Evolutionary conservation across 2,113 vertebrate species (phyloP).

Genomic region (Perca flavescens): DNA sequence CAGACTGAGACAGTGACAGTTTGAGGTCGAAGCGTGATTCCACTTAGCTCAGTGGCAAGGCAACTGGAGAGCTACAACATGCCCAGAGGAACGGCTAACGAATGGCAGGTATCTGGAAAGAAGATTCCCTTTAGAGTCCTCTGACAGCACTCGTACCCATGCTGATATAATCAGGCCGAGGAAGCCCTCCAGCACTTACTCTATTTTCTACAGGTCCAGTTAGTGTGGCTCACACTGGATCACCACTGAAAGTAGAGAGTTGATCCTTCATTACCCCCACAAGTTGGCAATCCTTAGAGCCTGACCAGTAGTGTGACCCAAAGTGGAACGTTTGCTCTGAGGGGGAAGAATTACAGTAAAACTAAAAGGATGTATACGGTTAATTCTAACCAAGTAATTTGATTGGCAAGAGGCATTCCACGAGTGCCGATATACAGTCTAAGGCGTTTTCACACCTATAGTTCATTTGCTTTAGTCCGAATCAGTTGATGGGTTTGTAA

Average conservation of each 20-base stretch:
- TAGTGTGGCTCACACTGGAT: neutral
- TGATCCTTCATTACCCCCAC: no score
- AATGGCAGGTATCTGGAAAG: slow-evolving; percentile 51
- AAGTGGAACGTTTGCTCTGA: no score
- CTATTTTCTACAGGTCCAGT: neutral
- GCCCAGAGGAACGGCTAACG: slow-evolving; percentile 4
- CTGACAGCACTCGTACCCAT: slow-evolving; percentile 13
- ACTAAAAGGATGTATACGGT: no score
- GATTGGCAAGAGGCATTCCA: no score
- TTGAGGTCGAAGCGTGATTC: slow-evolving; percentile 68
- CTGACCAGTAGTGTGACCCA: no score
- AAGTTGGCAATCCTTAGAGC: no score
- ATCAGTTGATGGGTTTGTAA: no score
- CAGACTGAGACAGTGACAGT: slow-evolving; percentile 67
- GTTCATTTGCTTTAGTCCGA: no score
- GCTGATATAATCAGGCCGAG: slow-evolving; percentile 20
- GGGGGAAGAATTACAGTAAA: no score
- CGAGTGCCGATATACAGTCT: no score
- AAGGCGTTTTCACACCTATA: no score
- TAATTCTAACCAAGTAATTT: no score
- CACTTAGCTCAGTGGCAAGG: slow-evolving; percentile 35
- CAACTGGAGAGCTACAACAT: slow-evolving; percentile 14
- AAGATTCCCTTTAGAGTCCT: slow-evolving; percentile 5
- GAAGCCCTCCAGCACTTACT: neutral
- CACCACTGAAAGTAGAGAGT: neutral